Evolutionary conservation across 2,888 invertebrate genomes (phyloP).

Genomic region (Molorchus minor): DNA sequence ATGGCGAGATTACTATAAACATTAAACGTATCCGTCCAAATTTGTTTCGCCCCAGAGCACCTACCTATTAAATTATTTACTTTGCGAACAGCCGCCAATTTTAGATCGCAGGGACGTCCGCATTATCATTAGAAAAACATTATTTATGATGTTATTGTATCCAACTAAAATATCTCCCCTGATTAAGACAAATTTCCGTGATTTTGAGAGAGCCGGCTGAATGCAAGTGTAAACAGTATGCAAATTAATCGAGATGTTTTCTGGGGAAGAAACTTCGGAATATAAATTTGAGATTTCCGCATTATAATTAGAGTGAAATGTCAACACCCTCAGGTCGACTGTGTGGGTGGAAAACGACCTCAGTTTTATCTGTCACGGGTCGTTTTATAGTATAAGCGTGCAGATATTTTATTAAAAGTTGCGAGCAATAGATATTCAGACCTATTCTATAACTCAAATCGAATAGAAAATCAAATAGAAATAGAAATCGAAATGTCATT

Average conservation of each 20-base stretch:
- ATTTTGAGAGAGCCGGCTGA: neutral
- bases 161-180: neutral
- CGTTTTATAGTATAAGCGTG: no score
- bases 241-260: neutral
- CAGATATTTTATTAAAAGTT: no score
- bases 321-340: no score
- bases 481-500: no score
- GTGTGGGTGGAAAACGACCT: no score
- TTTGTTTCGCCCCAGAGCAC: conserved; percentile 16
- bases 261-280: neutral
- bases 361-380: no score
- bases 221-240: conserved; percentile 1
- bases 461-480: no score
- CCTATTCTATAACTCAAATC: no score
- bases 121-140: conserved; percentile 13
- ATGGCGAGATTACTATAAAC: conserved; percentile 33
- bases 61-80: conserved; percentile 7
- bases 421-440: no score
- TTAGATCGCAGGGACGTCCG: neutral
- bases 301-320: neutral
- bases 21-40: conserved; percentile 25
- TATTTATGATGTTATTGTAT: conserved; percentile 14
- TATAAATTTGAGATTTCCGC: neutral
- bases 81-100: conserved; percentile 1
- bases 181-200: conserved; percentile 2